Evolutionary conservation across 2,113 vertebrate genomes (phyloP).

Genomic region (Monopterus albus): DNA sequence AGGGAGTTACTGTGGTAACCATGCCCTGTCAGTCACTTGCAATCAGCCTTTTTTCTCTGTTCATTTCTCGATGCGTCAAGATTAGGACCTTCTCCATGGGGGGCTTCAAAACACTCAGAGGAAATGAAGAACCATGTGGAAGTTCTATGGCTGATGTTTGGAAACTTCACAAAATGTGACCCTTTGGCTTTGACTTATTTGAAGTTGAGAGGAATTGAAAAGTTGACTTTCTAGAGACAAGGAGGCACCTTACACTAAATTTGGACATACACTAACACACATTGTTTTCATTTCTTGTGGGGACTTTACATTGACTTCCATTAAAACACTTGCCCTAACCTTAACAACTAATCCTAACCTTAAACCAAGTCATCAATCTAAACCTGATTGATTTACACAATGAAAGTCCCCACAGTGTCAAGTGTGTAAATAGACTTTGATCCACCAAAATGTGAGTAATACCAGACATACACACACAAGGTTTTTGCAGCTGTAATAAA

Average conservation of each 20-base stretch:
- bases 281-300: too few species aligned
- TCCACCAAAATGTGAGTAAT: too few species aligned
- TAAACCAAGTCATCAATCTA: too few species aligned
- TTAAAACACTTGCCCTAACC: too few species aligned
- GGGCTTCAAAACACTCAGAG: constrained; percentile 81
- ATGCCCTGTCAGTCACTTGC: constrained; percentile 85
- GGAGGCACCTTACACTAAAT: constrained; percentile 3
- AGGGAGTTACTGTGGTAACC: constrained; percentile 85
- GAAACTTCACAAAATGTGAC: constrained; percentile 79
- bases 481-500: not conserved
- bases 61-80: constrained; percentile 83
- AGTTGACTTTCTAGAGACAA: constrained; percentile 33
- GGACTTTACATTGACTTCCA: too few species aligned
- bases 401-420: too few species aligned
- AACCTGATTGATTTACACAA: too few species aligned
- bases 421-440: too few species aligned
- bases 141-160: constrained; percentile 81
- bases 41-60: constrained; percentile 83
- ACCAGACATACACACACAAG: too few species aligned
- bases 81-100: constrained; percentile 83
- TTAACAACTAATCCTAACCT: too few species aligned
- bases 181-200: constrained; percentile 67
- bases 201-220: constrained; percentile 48
- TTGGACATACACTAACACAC: too few species aligned
- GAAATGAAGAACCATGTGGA: constrained; percentile 78